These are phyloP conservation scores for Zaprionus ghesquierei DNA, from an alignment of 1,140 invertebrate species.

Conservation along the genomic window DNA sequence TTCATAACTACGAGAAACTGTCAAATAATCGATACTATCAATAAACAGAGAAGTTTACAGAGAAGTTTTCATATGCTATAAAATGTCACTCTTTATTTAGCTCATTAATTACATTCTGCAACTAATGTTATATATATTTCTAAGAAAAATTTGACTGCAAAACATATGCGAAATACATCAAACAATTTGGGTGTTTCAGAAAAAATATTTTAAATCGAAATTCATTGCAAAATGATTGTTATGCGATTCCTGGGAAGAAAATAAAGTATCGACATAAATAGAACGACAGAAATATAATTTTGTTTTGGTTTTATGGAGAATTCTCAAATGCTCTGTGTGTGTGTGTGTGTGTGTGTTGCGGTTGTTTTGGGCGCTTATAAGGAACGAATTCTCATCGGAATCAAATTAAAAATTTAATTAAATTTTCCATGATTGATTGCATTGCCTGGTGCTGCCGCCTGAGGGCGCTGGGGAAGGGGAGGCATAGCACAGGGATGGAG, in stretches of 20 bases:
- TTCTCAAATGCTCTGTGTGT: neutral
- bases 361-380: constrained; percentile 16
- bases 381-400: constrained; percentile 25
- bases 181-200: too few species aligned
- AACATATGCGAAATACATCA: too few species aligned
- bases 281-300: neutral
- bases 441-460: constrained; percentile 38
- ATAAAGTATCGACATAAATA: neutral
- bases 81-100: too few species aligned
- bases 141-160: too few species aligned
- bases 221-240: neutral
- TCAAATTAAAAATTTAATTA: constrained; percentile 65
- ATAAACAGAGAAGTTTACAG: too few species aligned
- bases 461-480: neutral
- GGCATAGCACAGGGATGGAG: neutral
- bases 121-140: too few species aligned
- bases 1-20: too few species aligned
- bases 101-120: too few species aligned
- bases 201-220: neutral
- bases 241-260: neutral
- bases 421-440: constrained; percentile 75
- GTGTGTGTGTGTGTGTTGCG: neutral
- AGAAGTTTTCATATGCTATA: too few species aligned
- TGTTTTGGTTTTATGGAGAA: neutral
- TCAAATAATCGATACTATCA: too few species aligned